phyloP scores from a whole-genome alignment of 2,888 invertebrate genomes.

The Eupithecia inturbata region DNA sequence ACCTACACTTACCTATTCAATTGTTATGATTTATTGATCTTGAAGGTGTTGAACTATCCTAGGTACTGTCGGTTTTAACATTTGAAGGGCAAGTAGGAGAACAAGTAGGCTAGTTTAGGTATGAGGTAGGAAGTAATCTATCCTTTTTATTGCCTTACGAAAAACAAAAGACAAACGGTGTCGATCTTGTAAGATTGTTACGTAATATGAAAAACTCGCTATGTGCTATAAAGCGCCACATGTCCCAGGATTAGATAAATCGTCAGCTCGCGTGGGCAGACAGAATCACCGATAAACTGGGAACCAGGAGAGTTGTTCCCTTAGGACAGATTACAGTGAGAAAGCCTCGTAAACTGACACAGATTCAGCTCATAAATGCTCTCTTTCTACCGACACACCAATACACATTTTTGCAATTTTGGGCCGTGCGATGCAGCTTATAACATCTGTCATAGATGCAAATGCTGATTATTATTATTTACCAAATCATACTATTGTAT shows the following conservation, averaged over 20 bases:
- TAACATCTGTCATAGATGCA: background rate
- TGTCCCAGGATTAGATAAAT: slow-evolving; percentile 57
- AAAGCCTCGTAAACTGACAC: slow-evolving; percentile 27
- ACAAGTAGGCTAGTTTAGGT: background rate
- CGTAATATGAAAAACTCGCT: slow-evolving; percentile 3
- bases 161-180: background rate
- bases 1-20: slow-evolving; percentile 22
- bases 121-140: background rate
- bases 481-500: background rate
- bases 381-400: background rate
- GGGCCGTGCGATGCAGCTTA: background rate
- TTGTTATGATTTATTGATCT: slow-evolving; percentile 28
- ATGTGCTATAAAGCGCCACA: slow-evolving; percentile 13
- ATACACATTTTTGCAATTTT: background rate
- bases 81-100: background rate
- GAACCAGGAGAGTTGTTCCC: slow-evolving; percentile 53
- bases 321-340: slow-evolving; percentile 50
- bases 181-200: background rate
- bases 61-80: slow-evolving; percentile 1
- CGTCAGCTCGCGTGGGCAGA: slow-evolving; percentile 64
- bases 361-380: slow-evolving; percentile 9
- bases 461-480: background rate
- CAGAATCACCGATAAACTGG: slow-evolving; percentile 65
- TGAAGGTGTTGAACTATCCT: slow-evolving; percentile 20
- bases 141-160: background rate